Conservation (phyloP, 1,140 invertebrate genomes). For the Diprion similis region DNA sequence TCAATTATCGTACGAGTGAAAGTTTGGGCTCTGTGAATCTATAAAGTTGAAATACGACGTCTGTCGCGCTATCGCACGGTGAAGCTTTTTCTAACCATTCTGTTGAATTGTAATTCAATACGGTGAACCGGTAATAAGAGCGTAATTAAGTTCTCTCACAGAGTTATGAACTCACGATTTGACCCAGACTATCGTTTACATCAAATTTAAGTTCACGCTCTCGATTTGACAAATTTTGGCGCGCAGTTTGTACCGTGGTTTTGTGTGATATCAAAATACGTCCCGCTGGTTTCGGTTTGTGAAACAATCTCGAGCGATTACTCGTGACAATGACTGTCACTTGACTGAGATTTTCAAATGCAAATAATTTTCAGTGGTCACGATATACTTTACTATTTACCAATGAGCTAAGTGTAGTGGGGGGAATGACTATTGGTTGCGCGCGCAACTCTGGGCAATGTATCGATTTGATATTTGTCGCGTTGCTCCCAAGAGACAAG, state of each 20-base stretch:
- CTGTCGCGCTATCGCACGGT: too few relatives aligned
- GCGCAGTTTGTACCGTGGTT: not conserved
- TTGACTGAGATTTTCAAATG: conserved; percentile 13
- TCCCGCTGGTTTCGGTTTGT: too few relatives aligned
- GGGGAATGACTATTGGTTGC: conserved; percentile 33
- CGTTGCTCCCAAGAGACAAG: conserved; percentile 30
- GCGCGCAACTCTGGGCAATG: conserved; percentile 36
- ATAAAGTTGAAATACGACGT: too few relatives aligned
- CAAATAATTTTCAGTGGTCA: conserved; percentile 18
- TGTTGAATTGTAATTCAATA: too few relatives aligned
- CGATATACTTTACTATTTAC: conserved; percentile 31
- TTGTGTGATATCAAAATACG: not conserved
- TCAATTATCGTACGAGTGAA: too few relatives aligned
- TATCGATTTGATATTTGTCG: conserved; percentile 48
- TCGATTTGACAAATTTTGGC: not conserved
- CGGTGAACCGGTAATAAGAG: too few relatives aligned
- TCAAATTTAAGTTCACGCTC: not conserved
- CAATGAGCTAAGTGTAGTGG: conserved; percentile 33
- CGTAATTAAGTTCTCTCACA: not conserved
- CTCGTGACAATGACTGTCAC: too few relatives aligned
- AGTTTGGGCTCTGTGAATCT: too few relatives aligned
- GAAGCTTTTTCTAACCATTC: too few relatives aligned
- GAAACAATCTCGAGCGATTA: too few relatives aligned
- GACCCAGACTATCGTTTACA: not conserved
- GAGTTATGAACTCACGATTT: not conserved